These are phyloP conservation scores for Xenus cinereus DNA, from an alignment of 2,113 vertebrate species.

Conservation along the genomic window DNA sequence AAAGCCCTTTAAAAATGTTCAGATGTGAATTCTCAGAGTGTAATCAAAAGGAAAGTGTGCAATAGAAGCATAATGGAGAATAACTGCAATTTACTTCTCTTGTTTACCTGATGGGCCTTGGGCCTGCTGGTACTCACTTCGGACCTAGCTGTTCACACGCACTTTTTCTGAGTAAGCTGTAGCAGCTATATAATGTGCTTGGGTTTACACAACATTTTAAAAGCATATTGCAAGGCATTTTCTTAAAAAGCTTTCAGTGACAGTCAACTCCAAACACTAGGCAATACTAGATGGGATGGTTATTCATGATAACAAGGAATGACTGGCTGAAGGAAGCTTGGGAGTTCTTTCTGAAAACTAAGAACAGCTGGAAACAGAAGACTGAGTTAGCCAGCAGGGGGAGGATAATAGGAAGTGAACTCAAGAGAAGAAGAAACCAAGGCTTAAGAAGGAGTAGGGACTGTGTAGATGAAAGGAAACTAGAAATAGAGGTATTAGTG, in stretches of 20 bases:
- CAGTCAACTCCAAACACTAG: background rate
- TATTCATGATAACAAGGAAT: background rate
- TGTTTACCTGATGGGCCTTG: background rate
- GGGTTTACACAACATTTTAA: background rate
- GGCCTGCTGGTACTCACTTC: background rate
- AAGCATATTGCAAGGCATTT: background rate
- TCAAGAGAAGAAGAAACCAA: background rate
- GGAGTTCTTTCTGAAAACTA: background rate
- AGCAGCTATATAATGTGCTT: background rate
- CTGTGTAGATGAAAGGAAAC: background rate
- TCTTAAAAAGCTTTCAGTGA: background rate
- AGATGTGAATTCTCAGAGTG: background rate
- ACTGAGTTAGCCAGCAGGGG: background rate
- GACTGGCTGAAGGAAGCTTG: background rate
- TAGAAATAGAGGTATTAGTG: background rate
- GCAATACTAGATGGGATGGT: background rate
- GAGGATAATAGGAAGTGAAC: background rate
- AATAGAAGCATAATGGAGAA: background rate
- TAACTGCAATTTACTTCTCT: background rate
- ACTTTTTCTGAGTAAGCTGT: background rate
- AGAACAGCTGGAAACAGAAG: background rate
- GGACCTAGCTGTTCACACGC: background rate
- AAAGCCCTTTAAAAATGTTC: background rate
- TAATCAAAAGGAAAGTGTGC: background rate
- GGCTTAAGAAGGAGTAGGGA: background rate